Evolutionary conservation across 2,797 vertebrate species (phyloP).

Genomic region (Syngnathus rostellatus): DNA sequence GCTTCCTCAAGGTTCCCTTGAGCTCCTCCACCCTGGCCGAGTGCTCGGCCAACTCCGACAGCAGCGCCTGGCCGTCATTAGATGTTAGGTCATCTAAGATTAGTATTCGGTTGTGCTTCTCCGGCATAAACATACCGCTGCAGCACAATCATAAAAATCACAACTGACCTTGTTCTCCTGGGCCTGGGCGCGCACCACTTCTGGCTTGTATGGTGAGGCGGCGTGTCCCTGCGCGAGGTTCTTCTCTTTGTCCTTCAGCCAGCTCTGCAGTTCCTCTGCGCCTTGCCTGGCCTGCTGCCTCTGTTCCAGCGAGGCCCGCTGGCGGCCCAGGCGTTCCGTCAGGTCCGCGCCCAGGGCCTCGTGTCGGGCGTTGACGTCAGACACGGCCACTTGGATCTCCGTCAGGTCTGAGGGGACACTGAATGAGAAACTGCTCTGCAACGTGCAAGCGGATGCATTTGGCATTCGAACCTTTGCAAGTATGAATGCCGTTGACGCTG

Average conservation of each 20-base stretch:
- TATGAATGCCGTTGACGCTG: slow-evolving; percentile 97
- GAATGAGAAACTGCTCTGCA: background rate
- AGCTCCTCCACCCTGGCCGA: slow-evolving; percentile 84
- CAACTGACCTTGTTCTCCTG: slow-evolving; percentile 86
- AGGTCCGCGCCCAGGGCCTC: slow-evolving; percentile 75
- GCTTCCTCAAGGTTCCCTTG: slow-evolving; percentile 77
- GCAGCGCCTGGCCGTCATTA: slow-evolving; percentile 71
- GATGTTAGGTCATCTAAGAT: background rate
- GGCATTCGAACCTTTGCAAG: slow-evolving; percentile 83
- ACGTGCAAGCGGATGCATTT: background rate
- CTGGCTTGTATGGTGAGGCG: slow-evolving; percentile 79
- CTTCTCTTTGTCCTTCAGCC: slow-evolving; percentile 81
- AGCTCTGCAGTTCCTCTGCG: slow-evolving; percentile 69
- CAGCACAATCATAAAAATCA: background rate
- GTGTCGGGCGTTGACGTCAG: slow-evolving; percentile 79
- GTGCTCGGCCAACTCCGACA: slow-evolving; percentile 84
- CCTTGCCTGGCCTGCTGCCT: slow-evolving; percentile 74
- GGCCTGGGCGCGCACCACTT: slow-evolving; percentile 81
- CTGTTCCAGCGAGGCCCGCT: slow-evolving; percentile 72
- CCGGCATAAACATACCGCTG: no score
- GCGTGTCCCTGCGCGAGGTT: slow-evolving; percentile 65
- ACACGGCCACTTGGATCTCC: slow-evolving; percentile 86
- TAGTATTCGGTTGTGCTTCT: no score
- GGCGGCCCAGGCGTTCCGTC: slow-evolving; percentile 65
- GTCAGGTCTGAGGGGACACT: slow-evolving; percentile 78